Percentiles rank a stretch among this genome's conserved stretches.
These are phyloP conservation scores for Heloderma charlesbogerti DNA, from an alignment of 2,113 vertebrate genomes.

Conservation along the genomic window DNA sequence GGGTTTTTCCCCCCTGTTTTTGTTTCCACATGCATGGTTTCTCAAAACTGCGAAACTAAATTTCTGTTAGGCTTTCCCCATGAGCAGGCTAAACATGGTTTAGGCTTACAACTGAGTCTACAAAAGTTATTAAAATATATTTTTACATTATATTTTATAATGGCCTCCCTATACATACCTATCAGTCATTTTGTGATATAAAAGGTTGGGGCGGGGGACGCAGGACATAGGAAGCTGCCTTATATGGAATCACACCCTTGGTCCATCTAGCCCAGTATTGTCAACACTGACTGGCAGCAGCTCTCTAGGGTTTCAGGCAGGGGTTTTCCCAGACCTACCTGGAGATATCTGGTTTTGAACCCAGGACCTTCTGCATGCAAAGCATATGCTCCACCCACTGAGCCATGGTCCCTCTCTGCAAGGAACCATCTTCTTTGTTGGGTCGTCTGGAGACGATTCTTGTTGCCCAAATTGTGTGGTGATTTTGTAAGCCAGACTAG, in stretches of 20 bases:
- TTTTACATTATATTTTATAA: background rate
- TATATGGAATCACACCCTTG: no score
- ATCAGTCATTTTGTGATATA: background rate
- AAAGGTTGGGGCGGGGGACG: background rate
- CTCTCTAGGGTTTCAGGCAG: no score
- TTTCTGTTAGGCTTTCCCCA: background rate
- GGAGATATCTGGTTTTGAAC: no score
- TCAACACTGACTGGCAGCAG: no score
- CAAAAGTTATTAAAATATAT: no score
- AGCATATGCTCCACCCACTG: no score
- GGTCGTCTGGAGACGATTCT: background rate
- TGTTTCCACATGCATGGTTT: background rate
- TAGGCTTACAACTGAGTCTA: background rate
- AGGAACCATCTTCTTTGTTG: background rate
- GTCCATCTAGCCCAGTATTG: no score
- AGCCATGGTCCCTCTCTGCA: background rate
- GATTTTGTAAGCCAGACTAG: background rate
- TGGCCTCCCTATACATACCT: background rate
- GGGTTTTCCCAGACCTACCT: no score
- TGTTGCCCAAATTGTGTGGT: background rate
- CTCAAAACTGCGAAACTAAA: slow-evolving; percentile 23
- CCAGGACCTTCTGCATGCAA: no score
- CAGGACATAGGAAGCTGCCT: no score
- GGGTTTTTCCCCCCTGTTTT: background rate
- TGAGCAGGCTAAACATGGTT: background rate